A percentile compares a stretch with the other conserved stretches of the same genome.
Evolutionary conservation across 2,888 invertebrate species (phyloP).

Genomic region (Altica lythri): DNA sequence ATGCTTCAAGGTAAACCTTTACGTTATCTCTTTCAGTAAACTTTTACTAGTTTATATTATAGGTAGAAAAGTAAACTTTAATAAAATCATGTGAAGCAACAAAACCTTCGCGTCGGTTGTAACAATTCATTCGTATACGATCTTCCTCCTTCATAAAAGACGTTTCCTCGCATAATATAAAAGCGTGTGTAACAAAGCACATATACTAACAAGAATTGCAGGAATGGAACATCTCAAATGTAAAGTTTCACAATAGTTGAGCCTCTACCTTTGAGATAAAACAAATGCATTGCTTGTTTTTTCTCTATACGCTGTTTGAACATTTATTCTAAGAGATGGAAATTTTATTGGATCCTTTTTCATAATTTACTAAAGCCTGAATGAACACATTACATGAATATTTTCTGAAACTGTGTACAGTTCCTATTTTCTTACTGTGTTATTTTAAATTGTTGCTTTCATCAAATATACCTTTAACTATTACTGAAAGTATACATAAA

Average conservation of each 20-base stretch:
- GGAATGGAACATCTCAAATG: conserved; percentile 10
- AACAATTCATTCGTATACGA: conserved; percentile 4
- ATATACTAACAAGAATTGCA: conserved; percentile 10
- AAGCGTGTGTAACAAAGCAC: conserved; percentile 14
- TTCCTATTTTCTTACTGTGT: too few relatives aligned
- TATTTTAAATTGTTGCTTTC: too few relatives aligned
- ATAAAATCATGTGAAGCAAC: conserved; percentile 4
- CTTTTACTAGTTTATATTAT: too few relatives aligned
- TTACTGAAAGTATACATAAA: too few relatives aligned
- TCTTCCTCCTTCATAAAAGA: conserved; percentile 7
- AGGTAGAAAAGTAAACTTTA: too few relatives aligned
- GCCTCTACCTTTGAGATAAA: conserved; percentile 17
- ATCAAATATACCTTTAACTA: too few relatives aligned
- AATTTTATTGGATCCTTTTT: too few relatives aligned
- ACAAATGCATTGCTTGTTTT: conserved; percentile 14
- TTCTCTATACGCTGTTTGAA: neutral
- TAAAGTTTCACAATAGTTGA: conserved; percentile 13
- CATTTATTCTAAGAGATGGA: conserved; percentile 1
- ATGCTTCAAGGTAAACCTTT: too few relatives aligned
- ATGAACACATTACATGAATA: too few relatives aligned
- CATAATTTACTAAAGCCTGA: too few relatives aligned
- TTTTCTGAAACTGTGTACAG: too few relatives aligned
- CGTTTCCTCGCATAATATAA: conserved; percentile 2
- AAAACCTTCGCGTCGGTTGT: conserved; percentile 3
- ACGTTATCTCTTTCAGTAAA: too few relatives aligned